These are phyloP conservation scores for Synanthedon formicaeformis DNA, from an alignment of 2,888 invertebrate species.

Conservation along the genomic window DNA sequence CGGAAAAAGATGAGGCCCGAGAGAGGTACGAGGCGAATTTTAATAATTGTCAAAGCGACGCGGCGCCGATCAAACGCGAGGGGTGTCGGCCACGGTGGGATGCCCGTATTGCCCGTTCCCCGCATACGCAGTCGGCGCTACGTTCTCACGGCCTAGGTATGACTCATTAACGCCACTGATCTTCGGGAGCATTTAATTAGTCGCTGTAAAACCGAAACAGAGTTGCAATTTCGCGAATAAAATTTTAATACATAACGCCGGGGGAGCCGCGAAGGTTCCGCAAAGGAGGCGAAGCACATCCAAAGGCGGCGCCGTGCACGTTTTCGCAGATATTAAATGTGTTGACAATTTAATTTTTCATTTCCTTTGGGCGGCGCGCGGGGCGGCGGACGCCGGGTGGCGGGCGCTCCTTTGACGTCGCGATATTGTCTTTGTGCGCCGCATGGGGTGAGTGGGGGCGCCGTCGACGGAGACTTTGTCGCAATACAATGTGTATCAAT, in stretches of 20 bases:
- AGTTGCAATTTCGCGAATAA: constrained; percentile 65
- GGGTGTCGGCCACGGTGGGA: constrained; percentile 15
- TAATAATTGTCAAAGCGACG: constrained; percentile 73
- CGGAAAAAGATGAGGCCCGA: constrained; percentile 69
- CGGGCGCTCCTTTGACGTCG: constrained; percentile 67
- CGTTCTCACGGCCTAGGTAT: constrained; percentile 53
- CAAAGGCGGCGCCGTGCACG: constrained; percentile 67
- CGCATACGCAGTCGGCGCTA: constrained; percentile 21
- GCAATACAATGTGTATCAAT: constrained; percentile 72
- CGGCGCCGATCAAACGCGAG: constrained; percentile 67
- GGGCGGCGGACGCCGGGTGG: constrained; percentile 29
- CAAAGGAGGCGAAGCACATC: constrained; percentile 58
- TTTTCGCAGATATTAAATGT: constrained; percentile 72
- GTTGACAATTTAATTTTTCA: constrained; percentile 72
- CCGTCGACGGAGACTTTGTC: constrained; percentile 67
- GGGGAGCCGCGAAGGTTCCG: constrained; percentile 47
- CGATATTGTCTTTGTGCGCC: constrained; percentile 71
- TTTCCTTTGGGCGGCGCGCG: constrained; percentile 58
- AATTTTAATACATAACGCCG: constrained; percentile 66
- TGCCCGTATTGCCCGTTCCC: constrained; percentile 7
- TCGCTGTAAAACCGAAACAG: constrained; percentile 64
- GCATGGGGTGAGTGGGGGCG: constrained; percentile 62
- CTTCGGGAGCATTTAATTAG: constrained; percentile 63
- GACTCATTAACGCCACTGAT: constrained; percentile 67
- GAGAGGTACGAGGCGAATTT: constrained; percentile 71